phyloP scores from a whole-genome alignment of 2,113 vertebrate genomes.

The Chaetodon trifascialis region DNA sequence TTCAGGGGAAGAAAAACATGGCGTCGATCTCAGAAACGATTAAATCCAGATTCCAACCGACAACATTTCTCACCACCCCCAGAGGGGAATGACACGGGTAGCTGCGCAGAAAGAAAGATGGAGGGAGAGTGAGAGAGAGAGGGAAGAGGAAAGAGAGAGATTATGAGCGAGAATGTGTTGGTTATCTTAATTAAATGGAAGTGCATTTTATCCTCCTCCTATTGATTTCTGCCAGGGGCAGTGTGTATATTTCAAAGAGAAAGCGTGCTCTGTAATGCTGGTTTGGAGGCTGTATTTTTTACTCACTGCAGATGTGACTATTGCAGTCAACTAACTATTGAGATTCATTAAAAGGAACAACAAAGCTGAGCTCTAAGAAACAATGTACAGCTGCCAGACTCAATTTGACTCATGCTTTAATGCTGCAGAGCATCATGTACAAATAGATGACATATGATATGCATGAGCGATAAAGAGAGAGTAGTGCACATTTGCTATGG shows the following conservation, averaged over 20 bases:
- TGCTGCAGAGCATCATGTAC: slow-evolving; percentile 18
- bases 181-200: slow-evolving; percentile 85
- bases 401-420: slow-evolving; percentile 34
- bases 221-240: slow-evolving; percentile 73
- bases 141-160: slow-evolving; percentile 52
- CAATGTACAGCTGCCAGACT: slow-evolving; percentile 39
- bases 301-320: slow-evolving; percentile 22
- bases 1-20: slow-evolving; percentile 70
- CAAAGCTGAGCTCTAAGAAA: slow-evolving; percentile 44
- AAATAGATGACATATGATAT: slow-evolving; percentile 33
- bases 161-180: slow-evolving; percentile 71
- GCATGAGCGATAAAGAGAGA: slow-evolving; percentile 3
- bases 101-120: slow-evolving; percentile 42
- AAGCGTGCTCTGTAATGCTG: slow-evolving; percentile 32
- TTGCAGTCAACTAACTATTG: slow-evolving; percentile 53
- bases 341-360: slow-evolving; percentile 42
- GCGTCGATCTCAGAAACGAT: slow-evolving; percentile 71
- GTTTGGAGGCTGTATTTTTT: slow-evolving; percentile 33
- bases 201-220: slow-evolving; percentile 73
- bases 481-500: not conserved
- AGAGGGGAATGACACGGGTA: slow-evolving; percentile 55
- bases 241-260: slow-evolving; percentile 62
- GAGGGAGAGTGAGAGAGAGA: slow-evolving; percentile 42
- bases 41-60: slow-evolving; percentile 73
- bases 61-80: slow-evolving; percentile 60